phyloP scores from a whole-genome alignment of 2,888 invertebrate species.

The Athrips mouffetella region DNA sequence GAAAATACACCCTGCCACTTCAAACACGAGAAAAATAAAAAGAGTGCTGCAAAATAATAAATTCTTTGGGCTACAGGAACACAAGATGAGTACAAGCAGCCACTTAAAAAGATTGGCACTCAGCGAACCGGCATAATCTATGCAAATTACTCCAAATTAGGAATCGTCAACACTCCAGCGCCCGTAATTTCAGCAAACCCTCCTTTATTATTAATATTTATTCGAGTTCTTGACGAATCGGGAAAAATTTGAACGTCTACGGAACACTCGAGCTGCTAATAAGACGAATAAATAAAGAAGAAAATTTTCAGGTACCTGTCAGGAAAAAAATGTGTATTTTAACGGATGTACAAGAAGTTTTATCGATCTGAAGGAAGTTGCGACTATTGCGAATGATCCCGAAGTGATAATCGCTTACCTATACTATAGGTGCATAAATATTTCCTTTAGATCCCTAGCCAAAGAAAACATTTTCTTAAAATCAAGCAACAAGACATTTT shows the following conservation, averaged over 20 bases:
- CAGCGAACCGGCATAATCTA: conserved; percentile 77
- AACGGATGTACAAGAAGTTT: no score
- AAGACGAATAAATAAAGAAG: conserved; percentile 59
- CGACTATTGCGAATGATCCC: no score
- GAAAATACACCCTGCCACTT: background rate
- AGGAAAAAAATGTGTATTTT: background rate
- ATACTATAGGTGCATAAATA: no score
- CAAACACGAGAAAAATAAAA: conserved; percentile 6
- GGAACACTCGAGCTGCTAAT: conserved; percentile 58
- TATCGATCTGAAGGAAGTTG: no score
- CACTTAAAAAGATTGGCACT: conserved; percentile 79
- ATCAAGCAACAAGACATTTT: no score
- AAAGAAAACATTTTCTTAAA: no score
- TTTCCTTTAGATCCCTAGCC: no score
- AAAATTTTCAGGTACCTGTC: background rate
- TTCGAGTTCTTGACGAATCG: conserved; percentile 63
- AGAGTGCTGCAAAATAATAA: conserved; percentile 51
- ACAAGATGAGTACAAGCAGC: conserved; percentile 73
- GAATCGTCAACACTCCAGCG: conserved; percentile 72
- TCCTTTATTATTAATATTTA: conserved; percentile 78
- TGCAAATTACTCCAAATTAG: conserved; percentile 78
- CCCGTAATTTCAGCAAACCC: conserved; percentile 75
- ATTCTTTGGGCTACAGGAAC: conserved; percentile 63
- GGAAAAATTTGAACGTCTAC: conserved; percentile 56
- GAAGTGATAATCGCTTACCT: no score